These are phyloP conservation scores for Chloroclysta siterata DNA, from an alignment of 2,888 invertebrate genomes.

Conservation along the genomic window DNA sequence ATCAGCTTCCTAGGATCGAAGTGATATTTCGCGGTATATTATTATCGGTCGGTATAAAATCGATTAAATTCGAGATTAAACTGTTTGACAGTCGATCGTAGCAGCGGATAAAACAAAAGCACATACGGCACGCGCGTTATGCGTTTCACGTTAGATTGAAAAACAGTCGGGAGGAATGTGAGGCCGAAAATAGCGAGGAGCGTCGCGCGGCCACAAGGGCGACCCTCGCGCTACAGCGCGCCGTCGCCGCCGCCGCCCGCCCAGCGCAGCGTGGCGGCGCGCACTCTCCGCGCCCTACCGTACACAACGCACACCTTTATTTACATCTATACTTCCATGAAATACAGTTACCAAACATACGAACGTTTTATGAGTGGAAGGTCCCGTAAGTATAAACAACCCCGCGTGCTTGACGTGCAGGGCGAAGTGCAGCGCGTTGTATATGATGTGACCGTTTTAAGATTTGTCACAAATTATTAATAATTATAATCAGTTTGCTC, in stretches of 20 bases:
- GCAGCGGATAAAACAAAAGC: conserved; percentile 71
- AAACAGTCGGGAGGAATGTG: conserved; percentile 82
- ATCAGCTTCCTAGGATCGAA: conserved; percentile 37
- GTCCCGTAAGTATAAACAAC: conserved; percentile 59
- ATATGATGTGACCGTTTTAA: conserved; percentile 18
- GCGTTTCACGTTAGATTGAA: conserved; percentile 83
- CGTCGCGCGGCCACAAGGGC: conserved; percentile 80
- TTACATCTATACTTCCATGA: conserved; percentile 74
- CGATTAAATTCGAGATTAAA: conserved; percentile 51
- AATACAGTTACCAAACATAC: conserved; percentile 60
- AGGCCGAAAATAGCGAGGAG: conserved; percentile 82
- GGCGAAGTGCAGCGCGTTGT: conserved; percentile 47
- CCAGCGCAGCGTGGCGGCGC: conserved; percentile 37
- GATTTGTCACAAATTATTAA: conserved; percentile 12
- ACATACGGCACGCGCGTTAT: conserved; percentile 76
- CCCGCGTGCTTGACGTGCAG: conserved; percentile 55
- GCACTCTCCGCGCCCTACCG: conserved; percentile 47
- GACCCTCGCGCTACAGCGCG: conserved; percentile 69
- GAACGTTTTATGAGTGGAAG: conserved; percentile 65
- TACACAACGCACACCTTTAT: conserved; percentile 74
- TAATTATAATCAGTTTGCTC: conserved; percentile 1
- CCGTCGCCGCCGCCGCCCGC: conserved; percentile 41
- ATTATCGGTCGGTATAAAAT: conserved; percentile 50
- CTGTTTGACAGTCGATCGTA: conserved; percentile 54
- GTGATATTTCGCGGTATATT: conserved; percentile 43